Percentiles rank a stretch among this genome's conserved stretches.
phyloP scores from a whole-genome alignment of 2,888 invertebrate species.

The Hydriomena furcata region DNA sequence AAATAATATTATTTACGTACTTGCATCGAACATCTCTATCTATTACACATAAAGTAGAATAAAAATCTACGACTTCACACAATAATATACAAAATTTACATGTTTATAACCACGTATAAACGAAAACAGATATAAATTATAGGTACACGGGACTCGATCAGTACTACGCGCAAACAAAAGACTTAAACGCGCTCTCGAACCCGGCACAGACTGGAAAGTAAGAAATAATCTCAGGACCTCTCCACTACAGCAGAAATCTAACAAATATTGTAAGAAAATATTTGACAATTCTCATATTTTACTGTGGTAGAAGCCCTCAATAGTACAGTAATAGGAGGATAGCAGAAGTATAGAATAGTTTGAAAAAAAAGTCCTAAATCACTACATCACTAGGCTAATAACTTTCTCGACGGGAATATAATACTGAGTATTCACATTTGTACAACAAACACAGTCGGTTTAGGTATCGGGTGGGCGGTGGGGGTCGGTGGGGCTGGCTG shows the following conservation, averaged over 20 bases:
- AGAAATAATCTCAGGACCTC: slow-evolving; percentile 22
- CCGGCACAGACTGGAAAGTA: slow-evolving; percentile 19
- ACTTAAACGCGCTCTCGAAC: slow-evolving; percentile 46
- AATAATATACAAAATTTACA: slow-evolving; percentile 49
- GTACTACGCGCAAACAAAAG: slow-evolving; percentile 40
- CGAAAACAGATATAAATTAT: slow-evolving; percentile 31
- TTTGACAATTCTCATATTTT: neutral
- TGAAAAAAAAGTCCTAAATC: slow-evolving; percentile 18
- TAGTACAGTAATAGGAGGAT: slow-evolving; percentile 26
- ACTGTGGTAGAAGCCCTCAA: slow-evolving; percentile 11
- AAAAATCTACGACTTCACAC: slow-evolving; percentile 31
- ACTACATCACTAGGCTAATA: slow-evolving; percentile 52
- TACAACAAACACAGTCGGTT: slow-evolving; percentile 35
- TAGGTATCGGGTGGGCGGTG: slow-evolving; percentile 75
- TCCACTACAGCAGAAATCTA: neutral
- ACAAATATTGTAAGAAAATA: neutral
- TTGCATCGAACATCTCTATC: slow-evolving; percentile 55
- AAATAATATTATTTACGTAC: slow-evolving; percentile 52
- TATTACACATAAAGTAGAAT: slow-evolving; percentile 46
- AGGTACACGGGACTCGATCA: slow-evolving; percentile 24
- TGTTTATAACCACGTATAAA: slow-evolving; percentile 36
- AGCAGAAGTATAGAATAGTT: slow-evolving; percentile 28
- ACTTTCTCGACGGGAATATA: slow-evolving; percentile 45
- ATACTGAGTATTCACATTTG: slow-evolving; percentile 59
- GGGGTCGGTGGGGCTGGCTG: slow-evolving; percentile 61